Evolutionary conservation across 2,888 invertebrate species (phyloP).

Genomic region (Dryadula phaetusa): DNA sequence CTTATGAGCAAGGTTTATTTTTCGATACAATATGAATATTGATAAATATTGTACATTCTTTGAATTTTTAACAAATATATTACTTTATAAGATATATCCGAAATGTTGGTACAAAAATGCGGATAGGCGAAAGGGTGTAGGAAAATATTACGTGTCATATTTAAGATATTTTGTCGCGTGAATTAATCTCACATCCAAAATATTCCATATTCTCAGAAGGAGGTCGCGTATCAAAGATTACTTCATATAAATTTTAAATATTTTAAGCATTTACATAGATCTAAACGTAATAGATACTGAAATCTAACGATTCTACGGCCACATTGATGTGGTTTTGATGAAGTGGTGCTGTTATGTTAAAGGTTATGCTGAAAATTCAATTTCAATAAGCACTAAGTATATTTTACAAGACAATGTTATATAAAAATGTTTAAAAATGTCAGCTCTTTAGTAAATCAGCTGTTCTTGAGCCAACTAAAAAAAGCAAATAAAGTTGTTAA

Average conservation of each 20-base stretch:
- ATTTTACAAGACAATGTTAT: no score
- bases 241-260: slow-evolving; percentile 48
- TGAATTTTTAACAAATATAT: slow-evolving; percentile 26
- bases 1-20: not conserved
- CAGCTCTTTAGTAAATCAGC: not conserved
- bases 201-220: slow-evolving; percentile 64
- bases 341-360: slow-evolving; percentile 60
- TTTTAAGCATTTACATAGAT: not conserved
- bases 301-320: slow-evolving; percentile 48
- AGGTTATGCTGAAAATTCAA: slow-evolving; percentile 51
- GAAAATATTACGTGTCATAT: slow-evolving; percentile 60
- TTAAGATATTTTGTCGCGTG: slow-evolving; percentile 72
- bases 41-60: not conserved
- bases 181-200: slow-evolving; percentile 67
- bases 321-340: slow-evolving; percentile 77
- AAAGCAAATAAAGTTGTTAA: slow-evolving; percentile 35
- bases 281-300: slow-evolving; percentile 50
- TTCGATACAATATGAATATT: not conserved
- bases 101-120: slow-evolving; percentile 41
- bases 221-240: slow-evolving; percentile 57
- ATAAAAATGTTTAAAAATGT: no score
- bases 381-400: slow-evolving; percentile 49
- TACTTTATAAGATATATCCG: slow-evolving; percentile 32
- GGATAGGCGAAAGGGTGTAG: slow-evolving; percentile 44
- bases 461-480: slow-evolving; percentile 4